These are phyloP conservation scores for Catonia carolina DNA, from an alignment of 2,888 invertebrate genomes.

Conservation along the genomic window DNA sequence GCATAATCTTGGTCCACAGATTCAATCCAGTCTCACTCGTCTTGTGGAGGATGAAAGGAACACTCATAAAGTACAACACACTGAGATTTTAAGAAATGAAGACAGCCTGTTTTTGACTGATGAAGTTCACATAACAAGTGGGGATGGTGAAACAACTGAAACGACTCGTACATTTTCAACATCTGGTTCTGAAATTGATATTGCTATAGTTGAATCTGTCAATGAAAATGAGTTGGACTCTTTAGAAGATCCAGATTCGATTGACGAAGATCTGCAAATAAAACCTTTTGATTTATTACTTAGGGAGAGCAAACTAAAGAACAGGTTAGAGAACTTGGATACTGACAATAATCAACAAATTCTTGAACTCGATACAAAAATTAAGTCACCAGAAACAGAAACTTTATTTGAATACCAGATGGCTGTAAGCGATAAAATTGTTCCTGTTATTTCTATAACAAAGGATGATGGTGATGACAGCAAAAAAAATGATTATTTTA, in stretches of 20 bases:
- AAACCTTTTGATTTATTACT: constrained; percentile 5
- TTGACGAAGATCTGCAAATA: constrained; percentile 18
- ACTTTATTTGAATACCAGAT: neutral
- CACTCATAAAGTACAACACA: no score
- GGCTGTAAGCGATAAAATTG: constrained; percentile 20
- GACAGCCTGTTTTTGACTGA: no score
- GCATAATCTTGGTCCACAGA: no score
- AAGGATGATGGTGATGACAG: constrained; percentile 13
- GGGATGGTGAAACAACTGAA: neutral
- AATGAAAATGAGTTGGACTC: neutral
- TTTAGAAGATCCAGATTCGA: constrained; percentile 17
- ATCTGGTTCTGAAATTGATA: constrained; percentile 16
- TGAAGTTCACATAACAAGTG: no score
- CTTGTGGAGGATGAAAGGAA: no score
- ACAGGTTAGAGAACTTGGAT: neutral
- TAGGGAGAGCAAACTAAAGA: neutral
- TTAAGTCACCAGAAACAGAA: neutral
- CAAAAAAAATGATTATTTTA: no score
- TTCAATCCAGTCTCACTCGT: no score
- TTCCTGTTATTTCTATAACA: constrained; percentile 24
- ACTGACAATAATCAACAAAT: neutral
- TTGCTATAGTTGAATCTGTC: constrained; percentile 18
- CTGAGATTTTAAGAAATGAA: no score
- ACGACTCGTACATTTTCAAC: constrained; percentile 16
- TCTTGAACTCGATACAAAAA: no score